Conservation (phyloP, 2,888 invertebrate genomes). For the Cerastis rubricosa region DNA sequence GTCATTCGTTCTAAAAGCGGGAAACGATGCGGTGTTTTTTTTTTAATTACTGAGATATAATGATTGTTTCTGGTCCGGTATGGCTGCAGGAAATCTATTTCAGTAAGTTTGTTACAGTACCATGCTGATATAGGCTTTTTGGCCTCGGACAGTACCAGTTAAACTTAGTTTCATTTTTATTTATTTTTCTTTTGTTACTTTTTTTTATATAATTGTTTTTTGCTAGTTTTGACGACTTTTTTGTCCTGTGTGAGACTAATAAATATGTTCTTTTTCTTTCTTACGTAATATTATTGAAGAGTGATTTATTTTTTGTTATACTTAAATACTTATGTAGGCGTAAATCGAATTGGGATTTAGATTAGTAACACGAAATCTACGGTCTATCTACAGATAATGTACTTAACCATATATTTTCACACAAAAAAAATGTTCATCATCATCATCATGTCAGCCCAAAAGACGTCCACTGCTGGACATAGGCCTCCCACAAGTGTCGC, state of each 20-base stretch:
- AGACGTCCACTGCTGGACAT: too few species aligned
- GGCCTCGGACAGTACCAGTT: too few species aligned
- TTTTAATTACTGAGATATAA: conserved; percentile 12
- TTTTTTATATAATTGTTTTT: too few species aligned
- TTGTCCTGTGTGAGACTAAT: too few species aligned
- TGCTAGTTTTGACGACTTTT: too few species aligned
- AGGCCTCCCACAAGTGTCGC: too few species aligned
- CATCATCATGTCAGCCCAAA: too few species aligned
- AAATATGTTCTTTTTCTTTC: neutral
- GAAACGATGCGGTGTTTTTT: conserved; percentile 42
- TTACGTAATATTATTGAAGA: neutral
- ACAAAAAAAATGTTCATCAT: too few species aligned
- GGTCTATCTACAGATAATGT: neutral
- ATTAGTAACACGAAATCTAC: neutral
- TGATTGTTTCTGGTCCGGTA: conserved; percentile 16
- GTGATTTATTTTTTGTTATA: neutral
- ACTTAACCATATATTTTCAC: neutral
- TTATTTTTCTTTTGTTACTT: too few species aligned
- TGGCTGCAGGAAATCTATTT: conserved; percentile 10
- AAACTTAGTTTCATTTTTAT: too few species aligned
- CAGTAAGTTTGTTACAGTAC: neutral
- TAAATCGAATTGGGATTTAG: neutral
- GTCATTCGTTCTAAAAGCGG: conserved; percentile 25
- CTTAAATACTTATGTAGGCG: too few species aligned
- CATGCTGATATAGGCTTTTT: too few species aligned